Evolutionary conservation across 2,888 invertebrate genomes (phyloP), one percentile per base, ranked within the genome.

Genomic region (Drosophila gaucha): DNA sequence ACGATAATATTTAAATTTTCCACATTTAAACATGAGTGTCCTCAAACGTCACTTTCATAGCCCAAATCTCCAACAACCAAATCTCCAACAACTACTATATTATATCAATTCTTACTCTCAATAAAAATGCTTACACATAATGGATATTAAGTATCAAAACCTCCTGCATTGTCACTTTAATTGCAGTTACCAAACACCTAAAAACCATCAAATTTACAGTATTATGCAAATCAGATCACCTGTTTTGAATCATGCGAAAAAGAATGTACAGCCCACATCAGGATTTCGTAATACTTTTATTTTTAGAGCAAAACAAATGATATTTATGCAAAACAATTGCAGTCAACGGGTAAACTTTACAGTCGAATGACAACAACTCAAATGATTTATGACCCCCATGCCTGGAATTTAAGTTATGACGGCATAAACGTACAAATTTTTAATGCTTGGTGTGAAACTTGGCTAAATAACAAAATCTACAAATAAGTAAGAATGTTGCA

Each of bases 331-430:
- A 22, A 57, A 55, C 26, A 56, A 50, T 22, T 50, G 43, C 43
- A 35, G 9, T 31, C 55, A 41, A 59, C 31, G 39, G 57, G 59
- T 54, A 72, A 69, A 63, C 54, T 51, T 38, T 55, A 62, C 46
- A 31, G 26, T 28, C 39, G 36, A 44, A 18, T 33, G 24, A 36
- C 57, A 54, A 22, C 35, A 44, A 50, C 38, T 39, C 50, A 51
- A 43, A 30, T 64, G 65, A 80, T 80, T 72, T 76, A 72, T 64
- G 20, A 49, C 51, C 58, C 26, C 56, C 62, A 8, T 41, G 31
- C 22, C 50, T 41, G 54, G 60, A 71, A 67, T 65, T 62, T 62
- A 54, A 80, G 72, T 80, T 76, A 67, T 80, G 80, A 59, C 67
- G 55, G 50, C 65, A 72, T 57, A 49, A 67, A 76, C 63, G 68